A percentile compares a stretch with the other conserved stretches of the same genome.
Conservation (phyloP, 2,113 vertebrate species). For the Panthera leo region DNA sequence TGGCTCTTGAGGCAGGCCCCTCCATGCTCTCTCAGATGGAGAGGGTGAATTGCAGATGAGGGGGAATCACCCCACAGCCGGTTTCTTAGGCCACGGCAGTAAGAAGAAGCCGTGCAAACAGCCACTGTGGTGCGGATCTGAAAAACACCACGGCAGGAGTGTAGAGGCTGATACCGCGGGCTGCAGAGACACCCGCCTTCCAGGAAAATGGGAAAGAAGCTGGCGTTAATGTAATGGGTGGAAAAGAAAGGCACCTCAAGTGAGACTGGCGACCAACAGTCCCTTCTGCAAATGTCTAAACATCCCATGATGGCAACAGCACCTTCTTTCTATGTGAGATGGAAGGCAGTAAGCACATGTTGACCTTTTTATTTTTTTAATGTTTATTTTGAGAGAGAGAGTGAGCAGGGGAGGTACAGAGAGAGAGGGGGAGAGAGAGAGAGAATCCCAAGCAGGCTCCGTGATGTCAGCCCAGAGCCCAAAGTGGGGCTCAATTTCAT, state of each 20-base stretch:
- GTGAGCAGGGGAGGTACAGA: too few species aligned
- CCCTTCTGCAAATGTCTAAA: not conserved
- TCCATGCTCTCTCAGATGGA: not conserved
- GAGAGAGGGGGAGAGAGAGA: too few species aligned
- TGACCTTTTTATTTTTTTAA: too few species aligned
- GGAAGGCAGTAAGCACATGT: not conserved
- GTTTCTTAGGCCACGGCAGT: not conserved
- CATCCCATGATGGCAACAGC: not conserved
- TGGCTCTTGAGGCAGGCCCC: not conserved
- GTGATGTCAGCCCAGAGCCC: too few species aligned
- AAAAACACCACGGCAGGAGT: not conserved
- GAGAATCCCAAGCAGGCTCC: too few species aligned
- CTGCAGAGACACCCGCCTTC: not conserved
- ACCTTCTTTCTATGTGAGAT: not conserved
- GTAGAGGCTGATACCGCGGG: not conserved
- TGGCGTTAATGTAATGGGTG: not conserved
- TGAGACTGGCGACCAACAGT: not conserved
- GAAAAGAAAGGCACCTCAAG: not conserved
- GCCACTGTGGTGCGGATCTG: rapidly evolving
- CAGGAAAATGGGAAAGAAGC: not conserved
- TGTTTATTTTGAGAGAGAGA: too few species aligned
- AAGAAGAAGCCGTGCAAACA: not conserved
- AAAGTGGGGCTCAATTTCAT: too few species aligned
- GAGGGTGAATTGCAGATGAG: not conserved
- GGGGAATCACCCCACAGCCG: not conserved